phyloP scores from a whole-genome alignment of 2,888 invertebrate species.

The Thymelicus acteon region DNA sequence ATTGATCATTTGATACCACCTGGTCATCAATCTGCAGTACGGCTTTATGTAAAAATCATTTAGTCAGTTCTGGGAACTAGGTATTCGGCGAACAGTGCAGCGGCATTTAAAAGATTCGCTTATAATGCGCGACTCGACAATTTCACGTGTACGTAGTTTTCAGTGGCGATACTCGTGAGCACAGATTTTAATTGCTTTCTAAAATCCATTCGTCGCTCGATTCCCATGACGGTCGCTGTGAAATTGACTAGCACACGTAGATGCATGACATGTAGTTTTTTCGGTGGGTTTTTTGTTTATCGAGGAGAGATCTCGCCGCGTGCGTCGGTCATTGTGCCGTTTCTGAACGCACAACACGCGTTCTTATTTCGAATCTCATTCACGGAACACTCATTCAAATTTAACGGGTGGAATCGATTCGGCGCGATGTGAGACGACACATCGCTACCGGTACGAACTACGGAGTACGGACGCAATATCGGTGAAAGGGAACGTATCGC shows the following conservation, averaged over 20 bases:
- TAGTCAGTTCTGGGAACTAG: conserved; percentile 54
- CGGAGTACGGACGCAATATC: conserved; percentile 41
- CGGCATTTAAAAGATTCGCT: conserved; percentile 53
- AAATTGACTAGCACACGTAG: conserved; percentile 82
- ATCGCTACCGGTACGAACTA: conserved; percentile 65
- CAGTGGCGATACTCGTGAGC: conserved; percentile 53
- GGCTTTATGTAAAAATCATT: conserved; percentile 60
- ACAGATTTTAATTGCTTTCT: conserved; percentile 82
- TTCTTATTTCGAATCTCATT: conserved; percentile 77
- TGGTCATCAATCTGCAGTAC: conserved; percentile 48
- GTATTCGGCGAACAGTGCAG: conserved; percentile 49
- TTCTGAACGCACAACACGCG: conserved; percentile 65
- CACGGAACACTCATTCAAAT: conserved; percentile 76
- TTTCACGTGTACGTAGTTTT: conserved; percentile 73
- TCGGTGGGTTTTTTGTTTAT: conserved; percentile 75
- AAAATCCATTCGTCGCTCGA: conserved; percentile 79
- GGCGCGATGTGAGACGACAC: conserved; percentile 66
- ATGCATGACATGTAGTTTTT: conserved; percentile 84
- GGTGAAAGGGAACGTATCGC: conserved; percentile 62
- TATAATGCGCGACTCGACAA: conserved; percentile 59
- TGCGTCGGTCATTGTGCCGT: conserved; percentile 77
- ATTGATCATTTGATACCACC: conserved; percentile 41
- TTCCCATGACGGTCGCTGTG: conserved; percentile 82
- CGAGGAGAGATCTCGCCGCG: conserved; percentile 78
- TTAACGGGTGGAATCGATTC: conserved; percentile 80